Conservation (phyloP, 2,113 vertebrate species). For the Sigmodon hispidus region DNA sequence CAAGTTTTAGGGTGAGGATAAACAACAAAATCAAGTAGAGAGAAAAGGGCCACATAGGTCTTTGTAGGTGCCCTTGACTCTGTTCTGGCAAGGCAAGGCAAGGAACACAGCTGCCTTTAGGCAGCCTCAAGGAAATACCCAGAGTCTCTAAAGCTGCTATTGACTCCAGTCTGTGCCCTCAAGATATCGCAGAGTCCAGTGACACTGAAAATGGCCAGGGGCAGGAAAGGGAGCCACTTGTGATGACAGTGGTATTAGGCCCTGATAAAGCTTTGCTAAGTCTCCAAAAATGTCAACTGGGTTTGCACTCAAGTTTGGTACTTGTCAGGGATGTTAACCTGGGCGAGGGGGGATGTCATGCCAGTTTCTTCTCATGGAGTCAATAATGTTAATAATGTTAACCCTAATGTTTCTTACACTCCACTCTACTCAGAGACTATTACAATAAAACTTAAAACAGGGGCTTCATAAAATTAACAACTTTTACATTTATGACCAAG, state of each 20-base stretch:
- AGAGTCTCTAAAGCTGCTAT: not conserved
- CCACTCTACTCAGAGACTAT: not conserved
- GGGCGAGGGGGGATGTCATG: not conserved
- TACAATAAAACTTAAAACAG: not conserved
- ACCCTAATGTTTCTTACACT: not conserved
- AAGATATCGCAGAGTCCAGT: not conserved
- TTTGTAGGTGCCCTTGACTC: not conserved
- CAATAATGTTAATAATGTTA: too few relatives aligned
- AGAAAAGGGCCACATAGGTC: not conserved
- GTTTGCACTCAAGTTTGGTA: not conserved
- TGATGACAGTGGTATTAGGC: fast-evolving
- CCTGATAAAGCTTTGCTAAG: not conserved
- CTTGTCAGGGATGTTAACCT: not conserved
- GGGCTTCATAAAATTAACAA: slow-evolving; percentile 8
- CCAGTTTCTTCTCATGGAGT: not conserved
- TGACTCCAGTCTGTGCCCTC: not conserved
- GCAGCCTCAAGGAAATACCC: not conserved
- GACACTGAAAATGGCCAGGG: not conserved
- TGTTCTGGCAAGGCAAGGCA: not conserved
- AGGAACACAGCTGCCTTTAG: not conserved
- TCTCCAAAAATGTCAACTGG: not conserved
- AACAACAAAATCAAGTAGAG: not conserved
- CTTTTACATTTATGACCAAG: slow-evolving; percentile 12
- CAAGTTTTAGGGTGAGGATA: not conserved
- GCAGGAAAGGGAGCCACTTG: not conserved